Evolutionary conservation across 2,113 vertebrate species (phyloP).

Genomic region (Acrocephalus kingi): DNA sequence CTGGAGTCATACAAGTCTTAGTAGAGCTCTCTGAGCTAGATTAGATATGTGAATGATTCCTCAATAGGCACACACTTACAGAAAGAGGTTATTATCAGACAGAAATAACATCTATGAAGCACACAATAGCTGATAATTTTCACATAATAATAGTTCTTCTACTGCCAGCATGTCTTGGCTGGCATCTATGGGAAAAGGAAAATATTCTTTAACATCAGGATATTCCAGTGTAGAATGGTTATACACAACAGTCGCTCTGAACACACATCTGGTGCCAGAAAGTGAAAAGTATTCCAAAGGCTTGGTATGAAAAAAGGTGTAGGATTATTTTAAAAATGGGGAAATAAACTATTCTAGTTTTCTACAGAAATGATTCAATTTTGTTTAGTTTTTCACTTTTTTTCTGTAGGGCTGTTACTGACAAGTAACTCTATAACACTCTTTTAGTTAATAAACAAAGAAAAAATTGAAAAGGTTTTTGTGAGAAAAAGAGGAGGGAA

Average conservation of each 20-base stretch:
- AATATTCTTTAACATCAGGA: constrained; percentile 11
- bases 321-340: background rate
- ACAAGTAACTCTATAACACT: background rate
- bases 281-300: background rate
- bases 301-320: background rate
- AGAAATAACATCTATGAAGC: background rate
- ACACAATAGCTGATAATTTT: background rate
- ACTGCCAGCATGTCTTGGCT: background rate
- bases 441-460: background rate
- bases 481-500: background rate
- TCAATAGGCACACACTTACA: background rate
- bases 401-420: background rate
- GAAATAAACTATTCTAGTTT: background rate
- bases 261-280: background rate
- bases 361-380: background rate
- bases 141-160: background rate
- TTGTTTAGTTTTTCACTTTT: background rate
- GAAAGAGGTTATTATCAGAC: background rate
- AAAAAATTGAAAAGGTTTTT: background rate
- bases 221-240: background rate
- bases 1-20: background rate
- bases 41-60: background rate
- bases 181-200: constrained; percentile 8
- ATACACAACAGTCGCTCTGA: background rate
- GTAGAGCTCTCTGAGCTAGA: background rate